Percentiles rank a stretch among this genome's conserved stretches.
phyloP scores from a whole-genome alignment of 1,140 invertebrate species.

The Brachionus rubens region DNA sequence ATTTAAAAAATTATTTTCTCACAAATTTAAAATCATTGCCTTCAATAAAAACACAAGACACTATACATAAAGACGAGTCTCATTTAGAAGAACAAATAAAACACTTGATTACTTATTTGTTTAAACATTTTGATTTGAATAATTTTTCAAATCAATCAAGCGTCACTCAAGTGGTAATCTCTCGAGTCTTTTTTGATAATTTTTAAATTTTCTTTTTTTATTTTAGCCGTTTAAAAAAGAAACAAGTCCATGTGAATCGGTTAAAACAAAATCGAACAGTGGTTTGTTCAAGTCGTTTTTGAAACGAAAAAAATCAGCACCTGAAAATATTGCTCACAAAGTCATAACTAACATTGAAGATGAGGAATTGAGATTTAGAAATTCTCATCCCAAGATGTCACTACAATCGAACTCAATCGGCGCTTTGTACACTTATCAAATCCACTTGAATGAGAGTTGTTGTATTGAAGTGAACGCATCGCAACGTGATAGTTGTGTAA shows the following conservation, averaged over 20 bases:
- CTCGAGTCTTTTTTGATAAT: background rate
- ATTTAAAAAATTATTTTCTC: background rate
- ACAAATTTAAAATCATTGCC: background rate
- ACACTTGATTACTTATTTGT: background rate
- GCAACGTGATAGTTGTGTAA: constrained; percentile 11
- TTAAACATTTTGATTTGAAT: constrained; percentile 15
- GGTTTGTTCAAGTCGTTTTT: background rate
- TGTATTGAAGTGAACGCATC: constrained; percentile 38
- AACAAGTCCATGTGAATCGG: background rate
- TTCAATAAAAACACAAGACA: background rate
- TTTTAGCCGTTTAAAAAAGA: constrained; percentile 16
- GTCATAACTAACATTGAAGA: background rate
- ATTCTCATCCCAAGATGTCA: constrained; percentile 28
- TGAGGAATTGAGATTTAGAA: background rate
- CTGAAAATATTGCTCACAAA: background rate
- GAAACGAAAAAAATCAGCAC: constrained; percentile 36
- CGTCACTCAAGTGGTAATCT: background rate
- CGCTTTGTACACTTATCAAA: constrained; percentile 31
- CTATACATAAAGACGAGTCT: background rate
- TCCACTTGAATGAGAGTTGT: constrained; percentile 40
- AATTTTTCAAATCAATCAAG: no score
- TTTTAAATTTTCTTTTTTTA: background rate
- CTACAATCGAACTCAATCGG: constrained; percentile 11
- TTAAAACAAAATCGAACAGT: background rate
- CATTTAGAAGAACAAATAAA: background rate